A percentile compares a stretch with the other conserved stretches of the same genome.
phyloP scores from a whole-genome alignment of 1,140 invertebrate species.

The Pollicipes pollicipes region DNA sequence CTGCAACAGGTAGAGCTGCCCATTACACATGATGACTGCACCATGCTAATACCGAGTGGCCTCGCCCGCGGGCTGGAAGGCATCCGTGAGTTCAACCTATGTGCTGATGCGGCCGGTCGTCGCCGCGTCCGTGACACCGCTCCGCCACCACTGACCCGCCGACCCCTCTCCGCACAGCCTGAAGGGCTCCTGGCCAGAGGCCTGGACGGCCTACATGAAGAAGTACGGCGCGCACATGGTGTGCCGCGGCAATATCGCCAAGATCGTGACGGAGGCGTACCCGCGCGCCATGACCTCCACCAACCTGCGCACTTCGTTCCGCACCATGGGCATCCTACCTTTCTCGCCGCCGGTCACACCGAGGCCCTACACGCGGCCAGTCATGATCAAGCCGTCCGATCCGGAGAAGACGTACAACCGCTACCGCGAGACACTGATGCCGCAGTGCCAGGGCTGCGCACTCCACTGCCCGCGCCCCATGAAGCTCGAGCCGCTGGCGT shows the following conservation, averaged over 20 bases:
- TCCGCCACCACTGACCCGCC: not conserved
- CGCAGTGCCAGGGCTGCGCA: constrained; percentile 1
- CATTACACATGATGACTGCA: not conserved
- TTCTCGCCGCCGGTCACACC: not conserved
- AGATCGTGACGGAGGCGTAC: not conserved
- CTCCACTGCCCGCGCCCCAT: constrained; percentile 3
- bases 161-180: not conserved
- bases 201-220: constrained; percentile 5
- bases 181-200: constrained; percentile 4
- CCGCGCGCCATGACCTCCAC: constrained; percentile 6
- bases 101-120: not conserved
- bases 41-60: constrained; percentile 4
- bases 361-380: not conserved
- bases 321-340: constrained; percentile 4
- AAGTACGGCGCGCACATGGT: constrained; percentile 5
- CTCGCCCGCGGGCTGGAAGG: not conserved
- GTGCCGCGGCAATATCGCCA: constrained; percentile 1
- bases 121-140: too few relatives aligned
- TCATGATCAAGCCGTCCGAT: not conserved
- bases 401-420: constrained; percentile 3
- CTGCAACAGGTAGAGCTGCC: too few relatives aligned
- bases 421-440: not conserved
- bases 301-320: not conserved
- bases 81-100: not conserved
- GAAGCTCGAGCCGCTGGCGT: constrained; percentile 4